Conservation (phyloP, 2,888 invertebrate species). For the Pelosia muscerda region DNA sequence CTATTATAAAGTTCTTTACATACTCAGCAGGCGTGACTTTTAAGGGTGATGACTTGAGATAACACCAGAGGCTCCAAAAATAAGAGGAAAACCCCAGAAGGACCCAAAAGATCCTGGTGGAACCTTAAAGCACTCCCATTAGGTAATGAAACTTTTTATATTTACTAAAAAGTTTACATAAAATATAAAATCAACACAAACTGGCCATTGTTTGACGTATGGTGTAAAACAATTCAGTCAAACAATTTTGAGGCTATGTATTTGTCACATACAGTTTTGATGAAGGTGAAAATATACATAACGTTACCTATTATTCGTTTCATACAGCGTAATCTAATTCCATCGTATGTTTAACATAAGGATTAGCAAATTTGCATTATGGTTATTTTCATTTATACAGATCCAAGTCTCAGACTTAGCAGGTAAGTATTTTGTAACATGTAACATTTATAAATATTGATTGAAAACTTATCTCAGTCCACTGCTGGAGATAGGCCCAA, state of each 20-base stretch:
- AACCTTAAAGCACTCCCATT: too few species aligned
- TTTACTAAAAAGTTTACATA: background rate
- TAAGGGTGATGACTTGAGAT: too few species aligned
- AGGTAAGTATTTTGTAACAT: conserved; percentile 43
- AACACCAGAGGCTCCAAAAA: too few species aligned
- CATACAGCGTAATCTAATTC: conserved; percentile 40
- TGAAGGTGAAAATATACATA: conserved; percentile 27
- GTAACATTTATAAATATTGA: too few species aligned
- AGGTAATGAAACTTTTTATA: background rate
- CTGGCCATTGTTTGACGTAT: conserved; percentile 11
- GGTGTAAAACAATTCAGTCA: background rate
- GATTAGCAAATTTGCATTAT: conserved; percentile 44
- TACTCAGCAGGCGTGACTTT: too few species aligned
- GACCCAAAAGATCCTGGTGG: too few species aligned
- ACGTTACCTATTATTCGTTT: conserved; percentile 39
- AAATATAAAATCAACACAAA: background rate
- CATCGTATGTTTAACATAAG: conserved; percentile 48
- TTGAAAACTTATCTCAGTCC: too few species aligned
- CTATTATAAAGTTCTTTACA: background rate
- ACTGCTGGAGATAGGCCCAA: too few species aligned
- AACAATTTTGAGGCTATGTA: conserved; percentile 33
- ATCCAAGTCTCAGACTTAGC: conserved; percentile 43
- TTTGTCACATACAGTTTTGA: conserved; percentile 33
- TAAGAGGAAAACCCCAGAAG: too few species aligned
- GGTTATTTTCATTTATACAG: conserved; percentile 47